Percentiles rank a stretch among this genome's conserved stretches.
Conservation (phyloP, 2,797 vertebrate genomes). For the Fratercula arctica region DNA sequence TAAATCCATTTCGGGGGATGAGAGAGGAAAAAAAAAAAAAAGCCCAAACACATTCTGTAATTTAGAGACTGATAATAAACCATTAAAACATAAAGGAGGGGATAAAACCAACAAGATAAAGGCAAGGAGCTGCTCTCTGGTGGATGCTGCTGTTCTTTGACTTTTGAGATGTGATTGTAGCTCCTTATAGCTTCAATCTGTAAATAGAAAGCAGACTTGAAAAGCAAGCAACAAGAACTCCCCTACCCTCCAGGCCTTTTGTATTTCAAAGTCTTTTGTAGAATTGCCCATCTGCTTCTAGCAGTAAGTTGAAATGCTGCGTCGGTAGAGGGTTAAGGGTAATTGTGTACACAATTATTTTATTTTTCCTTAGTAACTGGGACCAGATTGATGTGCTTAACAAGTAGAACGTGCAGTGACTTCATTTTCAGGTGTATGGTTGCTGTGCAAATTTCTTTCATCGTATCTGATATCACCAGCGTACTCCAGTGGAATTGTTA, state of each 20-base stretch:
- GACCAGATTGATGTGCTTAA: not conserved
- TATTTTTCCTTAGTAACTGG: not conserved
- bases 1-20: not conserved
- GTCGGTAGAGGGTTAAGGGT: not conserved
- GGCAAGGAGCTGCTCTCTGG: not conserved
- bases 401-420: not conserved
- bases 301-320: not conserved
- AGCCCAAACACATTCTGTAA: not conserved
- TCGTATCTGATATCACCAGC: fast-evolving
- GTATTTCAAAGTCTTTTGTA: not conserved
- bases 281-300: not conserved
- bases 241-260: not conserved
- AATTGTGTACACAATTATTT: not conserved
- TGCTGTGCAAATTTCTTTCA: not conserved
- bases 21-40: not conserved
- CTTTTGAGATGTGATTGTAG: not conserved
- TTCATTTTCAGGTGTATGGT: not conserved
- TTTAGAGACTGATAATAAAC: not conserved
- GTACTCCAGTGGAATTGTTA: not conserved
- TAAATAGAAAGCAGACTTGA: conserved; percentile 20
- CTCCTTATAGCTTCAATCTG: not conserved
- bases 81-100: not conserved
- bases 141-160: not conserved
- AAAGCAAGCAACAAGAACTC: not conserved
- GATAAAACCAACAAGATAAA: not conserved